phyloP scores from a whole-genome alignment of 2,113 vertebrate genomes.

The Lates calcarifer region DNA sequence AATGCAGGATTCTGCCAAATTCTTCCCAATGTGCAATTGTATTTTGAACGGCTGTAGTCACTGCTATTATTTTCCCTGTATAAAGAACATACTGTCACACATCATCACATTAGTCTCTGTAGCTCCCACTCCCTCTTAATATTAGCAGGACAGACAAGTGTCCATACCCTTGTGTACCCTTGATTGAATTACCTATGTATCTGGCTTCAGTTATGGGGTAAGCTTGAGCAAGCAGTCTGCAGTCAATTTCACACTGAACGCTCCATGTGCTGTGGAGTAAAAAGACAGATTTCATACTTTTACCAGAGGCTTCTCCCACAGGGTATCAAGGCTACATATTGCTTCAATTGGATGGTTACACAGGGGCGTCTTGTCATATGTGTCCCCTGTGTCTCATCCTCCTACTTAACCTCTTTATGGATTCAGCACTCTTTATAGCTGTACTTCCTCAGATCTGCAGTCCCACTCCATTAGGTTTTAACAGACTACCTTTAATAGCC shows the following conservation, averaged over 20 bases:
- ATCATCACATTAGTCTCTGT: not conserved
- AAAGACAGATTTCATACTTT: conserved; percentile 34
- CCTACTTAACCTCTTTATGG: conserved; percentile 27
- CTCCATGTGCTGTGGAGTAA: conserved; percentile 15
- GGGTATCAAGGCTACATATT: conserved; percentile 7
- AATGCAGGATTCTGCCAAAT: not conserved
- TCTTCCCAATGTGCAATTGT: not conserved
- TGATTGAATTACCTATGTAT: conserved; percentile 46
- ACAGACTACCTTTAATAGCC: conserved; percentile 12
- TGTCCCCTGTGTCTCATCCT: conserved; percentile 10
- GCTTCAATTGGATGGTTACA: not conserved
- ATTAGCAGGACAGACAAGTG: not conserved
- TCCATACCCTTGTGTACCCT: not conserved
- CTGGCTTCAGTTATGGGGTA: conserved; percentile 31
- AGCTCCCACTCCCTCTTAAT: not conserved
- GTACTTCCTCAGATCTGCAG: not conserved
- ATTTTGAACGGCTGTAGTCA: not conserved
- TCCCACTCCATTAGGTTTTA: conserved; percentile 36
- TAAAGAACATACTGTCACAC: not conserved
- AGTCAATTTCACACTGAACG: conserved; percentile 74
- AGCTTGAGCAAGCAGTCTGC: conserved; percentile 38
- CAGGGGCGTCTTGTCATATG: conserved; percentile 9
- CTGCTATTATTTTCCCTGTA: not conserved
- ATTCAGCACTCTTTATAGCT: not conserved
- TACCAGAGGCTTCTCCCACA: conserved; percentile 16